phyloP scores from a whole-genome alignment of 2,113 vertebrate genomes.

The Sarotherodon lohbergeri region DNA sequence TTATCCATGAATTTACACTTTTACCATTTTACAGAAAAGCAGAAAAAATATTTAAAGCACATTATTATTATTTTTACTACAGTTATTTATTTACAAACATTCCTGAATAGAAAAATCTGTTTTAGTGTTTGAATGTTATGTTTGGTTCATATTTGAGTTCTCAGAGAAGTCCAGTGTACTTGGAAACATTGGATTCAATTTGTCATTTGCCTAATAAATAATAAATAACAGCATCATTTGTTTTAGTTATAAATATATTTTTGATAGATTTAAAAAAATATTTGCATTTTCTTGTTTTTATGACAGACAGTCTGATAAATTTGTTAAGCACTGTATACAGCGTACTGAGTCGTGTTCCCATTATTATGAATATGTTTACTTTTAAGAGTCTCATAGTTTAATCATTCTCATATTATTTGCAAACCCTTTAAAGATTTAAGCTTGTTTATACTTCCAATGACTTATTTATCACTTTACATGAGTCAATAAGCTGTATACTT shows the following conservation, averaged over 20 bases:
- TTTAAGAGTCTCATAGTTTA: neutral
- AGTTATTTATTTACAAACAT: neutral
- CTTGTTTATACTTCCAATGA: neutral
- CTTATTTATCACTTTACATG: neutral
- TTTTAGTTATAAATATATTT: neutral
- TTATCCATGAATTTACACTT: neutral
- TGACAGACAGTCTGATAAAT: neutral
- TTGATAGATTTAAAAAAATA: neutral
- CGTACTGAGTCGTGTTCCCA: neutral
- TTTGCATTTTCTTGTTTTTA: neutral
- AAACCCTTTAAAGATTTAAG: neutral
- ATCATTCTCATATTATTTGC: neutral
- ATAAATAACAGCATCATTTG: neutral
- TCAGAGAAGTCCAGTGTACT: neutral
- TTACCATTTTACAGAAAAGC: neutral
- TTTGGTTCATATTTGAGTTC: neutral
- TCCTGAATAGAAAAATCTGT: neutral
- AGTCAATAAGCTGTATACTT: neutral
- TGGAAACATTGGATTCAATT: neutral
- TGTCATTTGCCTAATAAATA: neutral
- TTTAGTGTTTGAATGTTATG: neutral
- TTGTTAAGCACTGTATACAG: neutral
- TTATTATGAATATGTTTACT: neutral
- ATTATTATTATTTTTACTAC: neutral
- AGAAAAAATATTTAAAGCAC: neutral